Conservation (phyloP, 2,113 vertebrate species). For the Spea bombifrons region DNA sequence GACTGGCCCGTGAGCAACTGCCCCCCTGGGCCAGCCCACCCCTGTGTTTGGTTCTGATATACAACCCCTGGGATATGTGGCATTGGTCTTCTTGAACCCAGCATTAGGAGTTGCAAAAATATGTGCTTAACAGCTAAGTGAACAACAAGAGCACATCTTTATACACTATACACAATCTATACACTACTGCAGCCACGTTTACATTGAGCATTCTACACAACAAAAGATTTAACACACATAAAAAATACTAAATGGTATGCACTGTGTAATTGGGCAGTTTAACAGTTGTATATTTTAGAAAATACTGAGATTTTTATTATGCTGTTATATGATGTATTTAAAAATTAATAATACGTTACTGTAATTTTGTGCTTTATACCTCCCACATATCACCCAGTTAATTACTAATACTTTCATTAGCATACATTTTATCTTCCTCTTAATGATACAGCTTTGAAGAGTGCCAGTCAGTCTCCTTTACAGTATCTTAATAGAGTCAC, state of each 20-base stretch:
- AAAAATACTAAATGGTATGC: background rate
- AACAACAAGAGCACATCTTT: no score
- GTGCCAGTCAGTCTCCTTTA: slow-evolving; percentile 34
- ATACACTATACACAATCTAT: no score
- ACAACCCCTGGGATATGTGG: no score
- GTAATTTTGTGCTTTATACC: slow-evolving; percentile 23
- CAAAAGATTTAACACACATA: slow-evolving; percentile 1
- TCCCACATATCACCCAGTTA: slow-evolving; percentile 46
- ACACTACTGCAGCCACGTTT: background rate
- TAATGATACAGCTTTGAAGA: slow-evolving; percentile 48
- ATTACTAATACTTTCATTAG: slow-evolving; percentile 21
- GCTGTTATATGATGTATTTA: slow-evolving; percentile 15
- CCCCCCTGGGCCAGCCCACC: no score
- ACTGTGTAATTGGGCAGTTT: background rate
- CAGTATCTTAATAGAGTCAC: slow-evolving; percentile 3
- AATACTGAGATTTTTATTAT: slow-evolving; percentile 24
- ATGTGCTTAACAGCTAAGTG: no score
- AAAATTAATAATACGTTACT: slow-evolving; percentile 26
- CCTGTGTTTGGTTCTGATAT: no score
- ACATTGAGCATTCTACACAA: background rate
- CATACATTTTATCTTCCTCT: slow-evolving; percentile 27
- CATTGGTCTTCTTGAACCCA: no score
- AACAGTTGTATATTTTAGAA: slow-evolving; percentile 6
- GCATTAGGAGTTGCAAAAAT: no score
- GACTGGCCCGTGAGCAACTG: no score